Conservation (phyloP, 1,140 invertebrate species). For the Drosophila cardini region DNA sequence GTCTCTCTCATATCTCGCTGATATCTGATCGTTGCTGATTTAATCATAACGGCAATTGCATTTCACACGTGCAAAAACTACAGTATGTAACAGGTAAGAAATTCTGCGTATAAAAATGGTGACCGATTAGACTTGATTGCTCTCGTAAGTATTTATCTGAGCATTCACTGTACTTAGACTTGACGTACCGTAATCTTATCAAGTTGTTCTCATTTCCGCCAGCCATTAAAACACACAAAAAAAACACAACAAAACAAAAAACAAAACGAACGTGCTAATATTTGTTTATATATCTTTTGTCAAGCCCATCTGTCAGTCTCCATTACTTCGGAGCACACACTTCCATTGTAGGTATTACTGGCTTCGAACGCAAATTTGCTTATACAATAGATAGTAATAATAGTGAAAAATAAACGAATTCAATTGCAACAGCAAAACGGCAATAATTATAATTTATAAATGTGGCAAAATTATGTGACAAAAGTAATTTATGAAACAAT, state of each 20-base stretch:
- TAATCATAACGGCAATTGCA: constrained; percentile 29
- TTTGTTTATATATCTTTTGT: constrained; percentile 40
- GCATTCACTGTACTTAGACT: constrained; percentile 7
- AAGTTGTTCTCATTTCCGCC: constrained; percentile 35
- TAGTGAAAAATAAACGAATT: constrained; percentile 5
- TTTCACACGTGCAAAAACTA: constrained; percentile 2
- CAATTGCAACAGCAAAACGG: not conserved
- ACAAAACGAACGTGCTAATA: constrained; percentile 17
- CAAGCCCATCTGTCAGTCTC: constrained; percentile 25
- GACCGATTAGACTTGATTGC: not conserved
- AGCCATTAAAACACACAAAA: constrained; percentile 1
- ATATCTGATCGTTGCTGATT: not conserved
- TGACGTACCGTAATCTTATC: constrained; percentile 39
- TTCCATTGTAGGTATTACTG: constrained; percentile 10
- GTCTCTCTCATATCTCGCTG: constrained; percentile 3
- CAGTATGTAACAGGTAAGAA: not conserved
- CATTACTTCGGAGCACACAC: constrained; percentile 1
- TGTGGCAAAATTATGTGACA: constrained; percentile 22
- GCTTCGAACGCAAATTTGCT: constrained; percentile 29
- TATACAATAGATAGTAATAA: constrained; percentile 18
- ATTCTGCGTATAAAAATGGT: too few species aligned
- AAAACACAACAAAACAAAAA: too few species aligned
- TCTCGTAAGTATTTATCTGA: not conserved
- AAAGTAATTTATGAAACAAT: constrained; percentile 28
- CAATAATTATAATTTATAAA: constrained; percentile 13